These are phyloP conservation scores for Enteromius treurensis DNA, from an alignment of 2,797 vertebrate genomes.

Conservation along the genomic window DNA sequence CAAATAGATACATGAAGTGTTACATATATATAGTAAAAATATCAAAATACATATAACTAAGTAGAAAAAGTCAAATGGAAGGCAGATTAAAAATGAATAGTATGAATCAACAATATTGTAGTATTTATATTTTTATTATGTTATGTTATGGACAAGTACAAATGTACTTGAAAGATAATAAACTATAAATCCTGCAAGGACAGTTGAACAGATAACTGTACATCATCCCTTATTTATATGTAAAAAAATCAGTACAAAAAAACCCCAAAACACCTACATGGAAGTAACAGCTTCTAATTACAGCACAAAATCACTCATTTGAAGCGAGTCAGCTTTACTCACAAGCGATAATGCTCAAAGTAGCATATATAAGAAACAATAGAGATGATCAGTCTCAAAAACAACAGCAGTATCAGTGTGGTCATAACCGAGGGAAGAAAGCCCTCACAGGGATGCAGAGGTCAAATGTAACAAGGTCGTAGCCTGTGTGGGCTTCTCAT, in stretches of 20 bases:
- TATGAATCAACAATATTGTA: neutral
- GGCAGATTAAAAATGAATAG: neutral
- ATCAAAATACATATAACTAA: neutral
- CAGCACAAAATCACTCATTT: neutral
- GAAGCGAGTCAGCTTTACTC: slow-evolving; percentile 3
- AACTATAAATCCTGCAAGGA: neutral
- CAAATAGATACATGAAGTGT: neutral
- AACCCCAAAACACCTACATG: neutral
- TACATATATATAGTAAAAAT: neutral
- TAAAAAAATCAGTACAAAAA: slow-evolving; percentile 13
- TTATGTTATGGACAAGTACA: neutral
- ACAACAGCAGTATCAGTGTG: neutral
- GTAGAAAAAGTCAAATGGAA: neutral
- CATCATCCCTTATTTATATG: neutral
- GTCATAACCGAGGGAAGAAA: neutral
- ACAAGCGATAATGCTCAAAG: slow-evolving; percentile 12
- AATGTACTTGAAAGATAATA: neutral
- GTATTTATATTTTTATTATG: neutral
- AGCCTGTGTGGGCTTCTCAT: slow-evolving; percentile 55
- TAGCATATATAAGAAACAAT: slow-evolving; percentile 13
- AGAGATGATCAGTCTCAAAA: neutral
- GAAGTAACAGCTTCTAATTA: neutral
- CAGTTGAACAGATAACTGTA: neutral
- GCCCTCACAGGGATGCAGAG: slow-evolving; percentile 29
- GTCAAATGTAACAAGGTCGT: slow-evolving; percentile 53